Percentiles rank a stretch among this genome's conserved stretches.
These are phyloP conservation scores for Neocrepidodera transversa DNA, from an alignment of 2,888 invertebrate genomes.

Conservation along the genomic window DNA sequence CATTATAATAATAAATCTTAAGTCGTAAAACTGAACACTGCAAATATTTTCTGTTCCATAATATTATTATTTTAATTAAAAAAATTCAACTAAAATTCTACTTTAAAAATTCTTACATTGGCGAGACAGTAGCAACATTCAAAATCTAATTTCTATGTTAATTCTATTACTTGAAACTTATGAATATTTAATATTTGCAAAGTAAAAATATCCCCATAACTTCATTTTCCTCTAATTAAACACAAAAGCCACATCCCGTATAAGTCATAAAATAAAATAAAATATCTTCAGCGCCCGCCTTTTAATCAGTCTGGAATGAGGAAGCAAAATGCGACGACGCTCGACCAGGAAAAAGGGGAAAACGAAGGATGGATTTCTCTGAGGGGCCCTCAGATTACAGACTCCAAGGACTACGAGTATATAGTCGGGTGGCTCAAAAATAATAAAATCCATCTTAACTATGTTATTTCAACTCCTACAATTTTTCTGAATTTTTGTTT, in stretches of 20 bases:
- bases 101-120: too few relatives aligned
- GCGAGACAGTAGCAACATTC: too few relatives aligned
- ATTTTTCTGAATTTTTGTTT: too few relatives aligned
- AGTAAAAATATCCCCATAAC: conserved; percentile 7
- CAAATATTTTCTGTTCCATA: too few relatives aligned
- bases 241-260: conserved; percentile 18
- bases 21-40: too few relatives aligned
- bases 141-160: too few relatives aligned
- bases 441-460: not conserved
- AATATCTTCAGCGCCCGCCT: conserved; percentile 37
- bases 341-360: conserved; percentile 37
- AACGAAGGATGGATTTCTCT: conserved; percentile 45
- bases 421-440: conserved; percentile 19
- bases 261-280: conserved; percentile 26
- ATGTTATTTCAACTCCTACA: too few relatives aligned
- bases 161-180: not conserved
- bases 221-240: conserved; percentile 19
- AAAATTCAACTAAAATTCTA: too few relatives aligned
- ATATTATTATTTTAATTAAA: too few relatives aligned
- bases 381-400: conserved; percentile 52
- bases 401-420: conserved; percentile 49
- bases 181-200: conserved; percentile 17
- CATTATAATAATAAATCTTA: too few relatives aligned
- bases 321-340: conserved; percentile 33
- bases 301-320: conserved; percentile 35